Conservation (phyloP, 2,888 invertebrate genomes). For the Volucella inflata region DNA sequence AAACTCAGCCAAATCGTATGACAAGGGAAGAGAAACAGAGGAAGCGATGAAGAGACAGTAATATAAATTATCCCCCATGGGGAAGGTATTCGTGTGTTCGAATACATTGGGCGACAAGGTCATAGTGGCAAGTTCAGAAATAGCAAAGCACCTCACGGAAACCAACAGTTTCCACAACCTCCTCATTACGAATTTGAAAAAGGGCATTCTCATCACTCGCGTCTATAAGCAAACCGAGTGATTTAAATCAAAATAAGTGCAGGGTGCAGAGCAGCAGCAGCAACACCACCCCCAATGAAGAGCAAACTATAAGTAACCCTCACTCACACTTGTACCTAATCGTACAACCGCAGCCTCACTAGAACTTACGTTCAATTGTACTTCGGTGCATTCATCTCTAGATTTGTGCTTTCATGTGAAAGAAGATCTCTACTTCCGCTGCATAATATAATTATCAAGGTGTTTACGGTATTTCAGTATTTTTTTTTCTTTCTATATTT, state of each 20-base stretch:
- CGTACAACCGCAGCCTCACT: neutral
- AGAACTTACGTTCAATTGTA: slow-evolving; percentile 23
- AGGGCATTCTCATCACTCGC: slow-evolving; percentile 23
- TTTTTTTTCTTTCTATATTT: slow-evolving; percentile 38
- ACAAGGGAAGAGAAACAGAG: slow-evolving; percentile 6
- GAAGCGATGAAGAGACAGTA: slow-evolving; percentile 39
- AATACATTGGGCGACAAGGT: slow-evolving; percentile 67
- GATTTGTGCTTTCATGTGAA: slow-evolving; percentile 10
- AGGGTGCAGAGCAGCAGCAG: slow-evolving; percentile 19
- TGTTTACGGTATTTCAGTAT: slow-evolving; percentile 38
- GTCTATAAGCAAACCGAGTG: slow-evolving; percentile 32
- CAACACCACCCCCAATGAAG: slow-evolving; percentile 12
- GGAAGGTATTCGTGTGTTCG: no score
- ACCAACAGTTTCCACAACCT: slow-evolving; percentile 16
- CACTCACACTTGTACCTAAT: neutral
- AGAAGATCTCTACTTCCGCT: slow-evolving; percentile 54
- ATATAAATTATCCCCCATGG: slow-evolving; percentile 63
- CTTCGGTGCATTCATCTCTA: slow-evolving; percentile 2
- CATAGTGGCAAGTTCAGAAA: slow-evolving; percentile 51
- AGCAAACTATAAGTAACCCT: neutral
- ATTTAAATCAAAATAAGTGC: slow-evolving; percentile 68
- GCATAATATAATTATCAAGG: slow-evolving; percentile 51
- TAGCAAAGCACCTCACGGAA: neutral
- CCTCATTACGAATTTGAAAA: slow-evolving; percentile 43
- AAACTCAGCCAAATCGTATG: neutral